Conservation (phyloP, 1,140 invertebrate genomes). For the Drosophila busckii region DNA sequence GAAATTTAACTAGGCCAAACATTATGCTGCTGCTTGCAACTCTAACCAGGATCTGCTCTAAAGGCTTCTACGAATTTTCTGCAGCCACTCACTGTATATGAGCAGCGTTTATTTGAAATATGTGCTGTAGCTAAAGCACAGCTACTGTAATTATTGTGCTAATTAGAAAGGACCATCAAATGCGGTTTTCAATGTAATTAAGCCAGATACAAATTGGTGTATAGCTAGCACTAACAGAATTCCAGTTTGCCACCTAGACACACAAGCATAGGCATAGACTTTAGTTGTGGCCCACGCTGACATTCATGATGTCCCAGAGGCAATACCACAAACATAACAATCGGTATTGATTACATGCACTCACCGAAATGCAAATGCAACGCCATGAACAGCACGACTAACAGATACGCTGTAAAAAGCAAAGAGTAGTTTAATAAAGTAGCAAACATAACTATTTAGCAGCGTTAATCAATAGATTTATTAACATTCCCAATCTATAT, state of each 20-base stretch:
- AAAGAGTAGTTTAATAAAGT: not conserved
- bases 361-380: conserved; percentile 11
- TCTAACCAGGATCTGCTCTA: too few species aligned
- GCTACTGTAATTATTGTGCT: conserved; percentile 56
- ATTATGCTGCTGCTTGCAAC: too few species aligned
- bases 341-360: conserved; percentile 57
- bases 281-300: conserved; percentile 6
- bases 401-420: not conserved
- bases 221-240: conserved; percentile 46
- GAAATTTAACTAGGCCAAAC: too few species aligned
- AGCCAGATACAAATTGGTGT: conserved; percentile 54
- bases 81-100: too few species aligned
- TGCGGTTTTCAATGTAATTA: conserved; percentile 53
- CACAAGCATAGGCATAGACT: not conserved
- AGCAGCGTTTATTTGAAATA: too few species aligned
- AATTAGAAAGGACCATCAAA: conserved; percentile 45
- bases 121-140: too few species aligned
- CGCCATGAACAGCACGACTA: not conserved
- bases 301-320: conserved; percentile 42
- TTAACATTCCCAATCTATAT: too few species aligned
- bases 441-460: too few species aligned
- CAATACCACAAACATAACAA: conserved; percentile 46
- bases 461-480: too few species aligned
- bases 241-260: conserved; percentile 9
- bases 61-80: too few species aligned